Percentiles rank a stretch among this genome's conserved stretches.
These are phyloP conservation scores for Crotalus viridis DNA, from an alignment of 2,113 vertebrate genomes.

Conservation along the genomic window DNA sequence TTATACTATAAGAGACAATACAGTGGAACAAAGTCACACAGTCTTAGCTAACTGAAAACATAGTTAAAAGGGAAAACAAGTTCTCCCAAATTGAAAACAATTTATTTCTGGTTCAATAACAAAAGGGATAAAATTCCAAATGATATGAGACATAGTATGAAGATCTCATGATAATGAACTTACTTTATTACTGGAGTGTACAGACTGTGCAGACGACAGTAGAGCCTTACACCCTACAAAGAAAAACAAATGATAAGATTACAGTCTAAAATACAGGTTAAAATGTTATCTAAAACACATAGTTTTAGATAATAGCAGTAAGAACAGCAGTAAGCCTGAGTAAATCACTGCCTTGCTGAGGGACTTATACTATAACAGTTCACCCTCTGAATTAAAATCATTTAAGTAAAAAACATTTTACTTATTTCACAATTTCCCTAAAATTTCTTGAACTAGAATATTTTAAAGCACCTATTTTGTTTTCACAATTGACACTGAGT, in stretches of 20 bases:
- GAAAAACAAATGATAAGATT: slow-evolving; percentile 38
- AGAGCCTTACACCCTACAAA: slow-evolving; percentile 90
- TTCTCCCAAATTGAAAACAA: neutral
- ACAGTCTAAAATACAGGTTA: slow-evolving; percentile 1
- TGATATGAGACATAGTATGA: neutral
- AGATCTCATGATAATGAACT: slow-evolving; percentile 61
- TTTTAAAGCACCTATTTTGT: neutral
- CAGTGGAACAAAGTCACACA: neutral
- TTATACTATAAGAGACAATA: neutral
- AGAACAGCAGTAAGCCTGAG: neutral
- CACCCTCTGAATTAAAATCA: neutral
- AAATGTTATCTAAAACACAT: neutral
- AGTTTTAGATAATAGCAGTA: neutral
- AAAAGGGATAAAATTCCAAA: slow-evolving; percentile 21
- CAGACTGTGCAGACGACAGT: slow-evolving; percentile 95
- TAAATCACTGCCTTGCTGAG: neutral
- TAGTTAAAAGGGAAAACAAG: neutral
- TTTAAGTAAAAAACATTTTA: neutral
- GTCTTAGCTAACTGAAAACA: neutral
- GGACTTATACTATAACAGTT: neutral
- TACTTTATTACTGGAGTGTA: slow-evolving; percentile 93
- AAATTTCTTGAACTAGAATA: neutral
- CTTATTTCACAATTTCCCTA: neutral
- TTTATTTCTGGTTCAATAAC: neutral
- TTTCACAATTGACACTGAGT: neutral